A percentile compares a stretch with the other conserved stretches of the same genome.
Evolutionary conservation across 2,888 invertebrate genomes (phyloP).

Genomic region (Carterocephalus palaemon): DNA sequence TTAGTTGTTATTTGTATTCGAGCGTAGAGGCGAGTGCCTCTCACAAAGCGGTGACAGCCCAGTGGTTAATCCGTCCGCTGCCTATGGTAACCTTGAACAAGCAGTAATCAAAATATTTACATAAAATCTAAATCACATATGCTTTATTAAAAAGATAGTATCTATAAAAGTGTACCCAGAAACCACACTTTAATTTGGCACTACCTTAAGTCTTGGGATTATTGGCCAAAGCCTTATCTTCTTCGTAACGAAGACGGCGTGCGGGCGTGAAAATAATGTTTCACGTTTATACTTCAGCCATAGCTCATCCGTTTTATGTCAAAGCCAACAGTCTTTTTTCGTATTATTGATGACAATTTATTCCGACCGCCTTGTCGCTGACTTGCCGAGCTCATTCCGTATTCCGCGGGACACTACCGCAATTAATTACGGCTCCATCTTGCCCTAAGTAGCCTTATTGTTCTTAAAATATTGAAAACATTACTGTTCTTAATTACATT

Average conservation of each 20-base stretch:
- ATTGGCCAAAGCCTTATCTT: no score
- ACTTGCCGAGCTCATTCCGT: constrained; percentile 32
- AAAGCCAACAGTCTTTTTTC: constrained; percentile 31
- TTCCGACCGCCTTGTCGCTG: constrained; percentile 31
- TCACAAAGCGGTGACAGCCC: no score
- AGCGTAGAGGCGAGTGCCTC: no score
- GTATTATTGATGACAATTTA: constrained; percentile 36
- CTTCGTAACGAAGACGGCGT: constrained; percentile 2
- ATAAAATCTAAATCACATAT: no score
- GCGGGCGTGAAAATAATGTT: constrained; percentile 11
- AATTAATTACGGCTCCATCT: constrained; percentile 27
- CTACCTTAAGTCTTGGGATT: no score
- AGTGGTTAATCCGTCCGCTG: no score
- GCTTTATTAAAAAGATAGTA: no score
- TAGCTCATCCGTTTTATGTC: constrained; percentile 28
- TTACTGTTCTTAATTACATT: not conserved
- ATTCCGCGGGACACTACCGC: constrained; percentile 29
- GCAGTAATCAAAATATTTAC: no score
- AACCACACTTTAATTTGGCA: no score
- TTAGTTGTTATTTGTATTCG: no score
- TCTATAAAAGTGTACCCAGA: no score
- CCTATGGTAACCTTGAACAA: no score
- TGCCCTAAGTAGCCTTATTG: constrained; percentile 11
- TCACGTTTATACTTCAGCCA: constrained; percentile 15
- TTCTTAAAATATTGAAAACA: constrained; percentile 8